Base-by-base conservation (phyloP, 2,888 invertebrate species). In the Drosophila mayaguana region DNA sequence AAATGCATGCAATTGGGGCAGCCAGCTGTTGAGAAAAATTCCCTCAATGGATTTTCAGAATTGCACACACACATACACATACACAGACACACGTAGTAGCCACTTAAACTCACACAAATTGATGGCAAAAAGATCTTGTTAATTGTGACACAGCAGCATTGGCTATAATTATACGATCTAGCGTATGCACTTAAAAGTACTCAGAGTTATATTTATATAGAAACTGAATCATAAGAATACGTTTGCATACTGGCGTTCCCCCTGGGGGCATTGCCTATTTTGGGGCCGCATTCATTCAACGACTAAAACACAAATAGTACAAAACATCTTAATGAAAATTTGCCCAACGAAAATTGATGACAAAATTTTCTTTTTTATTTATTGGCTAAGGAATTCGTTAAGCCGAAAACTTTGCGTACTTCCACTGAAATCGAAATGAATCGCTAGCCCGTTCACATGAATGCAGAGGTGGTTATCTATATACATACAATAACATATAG, bases 261-360 rank as follows among this genome's bases (percentile, higher is more conserved):
- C 9, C 46, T 62, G 70, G 63, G 80, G 70, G 57, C 70, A 76
- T 84, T 88, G 78, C 86, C 88, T 88, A 84, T 88, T 88, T 84
- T 76, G 83, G 88, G 70, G 75, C n/a, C 63, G 64, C 66, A 59
- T 66, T 80, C 71, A 63, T 75, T 66, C 75, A 78, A 48, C 69
- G 42, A 42, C 11, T 40, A 42, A 45, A 64, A 65, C 32, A 62
- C 9, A 43, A 12, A 72, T 28, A 28, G 28, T 28, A 56, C 2
- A 16, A 8, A 38, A 40, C 48, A 48, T 50, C 45, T 46, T 25
- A 51, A 40, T 55, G 42, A 28, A 61, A 50, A 57, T 54, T 53
- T 48, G 67, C 53, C 48, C 25, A 51, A 25, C 5, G 62, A 61
- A 66, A 66, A 71, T 16, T 48, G 22, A 67, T 82, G 81, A 77